Evolutionary conservation across 2,888 invertebrate genomes (phyloP).

Genomic region (Scaptomyza tumidula): DNA sequence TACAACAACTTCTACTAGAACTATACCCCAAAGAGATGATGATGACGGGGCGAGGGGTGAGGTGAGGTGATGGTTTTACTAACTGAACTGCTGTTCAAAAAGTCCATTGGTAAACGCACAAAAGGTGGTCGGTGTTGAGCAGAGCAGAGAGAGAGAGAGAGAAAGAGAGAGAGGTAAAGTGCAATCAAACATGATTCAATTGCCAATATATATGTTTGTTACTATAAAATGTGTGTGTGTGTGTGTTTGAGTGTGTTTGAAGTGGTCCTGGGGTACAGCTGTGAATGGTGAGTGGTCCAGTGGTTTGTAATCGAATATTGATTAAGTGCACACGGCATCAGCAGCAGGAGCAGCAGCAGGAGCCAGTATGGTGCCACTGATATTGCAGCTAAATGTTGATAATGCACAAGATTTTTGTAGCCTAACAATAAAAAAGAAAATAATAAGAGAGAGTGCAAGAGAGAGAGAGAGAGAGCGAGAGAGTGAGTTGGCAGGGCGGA

Average conservation of each 20-base stretch:
- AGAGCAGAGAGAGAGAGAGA: not conserved
- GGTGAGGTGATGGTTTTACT: constrained; percentile 12
- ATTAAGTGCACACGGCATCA: constrained; percentile 64
- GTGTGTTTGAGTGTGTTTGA: constrained; percentile 6
- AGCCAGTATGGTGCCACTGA: constrained; percentile 46
- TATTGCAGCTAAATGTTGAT: constrained; percentile 78
- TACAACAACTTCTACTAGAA: not conserved
- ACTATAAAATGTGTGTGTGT: constrained; percentile 29
- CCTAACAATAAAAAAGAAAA: not conserved
- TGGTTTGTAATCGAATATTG: constrained; percentile 74
- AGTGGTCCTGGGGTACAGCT: constrained; percentile 25
- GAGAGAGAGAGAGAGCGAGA: constrained; percentile 9
- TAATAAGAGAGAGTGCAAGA: constrained; percentile 2
- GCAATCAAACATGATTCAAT: constrained; percentile 72
- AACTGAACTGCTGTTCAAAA: constrained; percentile 50
- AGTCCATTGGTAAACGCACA: constrained; percentile 52
- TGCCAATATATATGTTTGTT: constrained; percentile 61
- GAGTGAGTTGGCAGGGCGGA: constrained; percentile 69
- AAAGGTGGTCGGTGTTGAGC: constrained; percentile 33
- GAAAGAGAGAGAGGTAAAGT: not conserved
- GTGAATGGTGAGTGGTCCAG: constrained; percentile 20
- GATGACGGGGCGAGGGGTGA: not conserved
- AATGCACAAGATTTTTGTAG: constrained; percentile 60
- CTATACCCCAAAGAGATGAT: constrained; percentile 8
- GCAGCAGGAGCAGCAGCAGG: constrained; percentile 11